These are phyloP conservation scores for Ernsta delagoae DNA, from an alignment of 2,888 invertebrate species.

Conservation along the genomic window DNA sequence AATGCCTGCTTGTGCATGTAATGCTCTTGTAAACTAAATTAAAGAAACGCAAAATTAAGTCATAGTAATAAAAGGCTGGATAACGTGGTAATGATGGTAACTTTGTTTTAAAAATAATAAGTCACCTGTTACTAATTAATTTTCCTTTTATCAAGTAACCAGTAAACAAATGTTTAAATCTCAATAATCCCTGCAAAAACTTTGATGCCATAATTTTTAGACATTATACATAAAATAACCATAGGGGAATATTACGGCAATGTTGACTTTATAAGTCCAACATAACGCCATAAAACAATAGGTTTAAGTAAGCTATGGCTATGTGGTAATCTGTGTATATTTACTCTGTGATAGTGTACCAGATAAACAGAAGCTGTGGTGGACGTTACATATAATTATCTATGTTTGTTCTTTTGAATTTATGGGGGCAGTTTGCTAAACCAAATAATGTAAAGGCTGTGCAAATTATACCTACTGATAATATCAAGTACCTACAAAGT, in stretches of 20 bases:
- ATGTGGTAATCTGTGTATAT: conserved; percentile 18
- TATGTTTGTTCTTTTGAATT: conserved; percentile 28
- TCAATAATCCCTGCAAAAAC: too few relatives aligned
- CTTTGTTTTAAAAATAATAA: too few relatives aligned
- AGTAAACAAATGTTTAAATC: too few relatives aligned
- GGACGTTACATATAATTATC: conserved; percentile 24
- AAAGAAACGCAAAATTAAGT: too few relatives aligned
- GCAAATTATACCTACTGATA: conserved; percentile 2
- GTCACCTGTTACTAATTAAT: too few relatives aligned
- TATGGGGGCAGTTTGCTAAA: conserved; percentile 25
- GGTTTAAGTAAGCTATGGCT: neutral
- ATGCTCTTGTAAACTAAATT: too few relatives aligned
- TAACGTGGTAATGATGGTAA: too few relatives aligned
- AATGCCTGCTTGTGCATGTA: too few relatives aligned
- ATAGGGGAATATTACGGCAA: neutral
- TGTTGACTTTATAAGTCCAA: conserved; percentile 9
- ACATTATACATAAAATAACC: too few relatives aligned
- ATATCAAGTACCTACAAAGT: neutral
- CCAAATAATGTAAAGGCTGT: conserved; percentile 17
- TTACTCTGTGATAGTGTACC: conserved; percentile 12
- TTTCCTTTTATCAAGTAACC: too few relatives aligned
- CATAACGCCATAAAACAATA: conserved; percentile 19
- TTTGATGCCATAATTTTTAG: too few relatives aligned
- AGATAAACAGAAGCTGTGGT: conserved; percentile 25
- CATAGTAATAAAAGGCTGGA: too few relatives aligned